These are phyloP conservation scores for Canis aureus DNA, from an alignment of 2,113 vertebrate genomes.

Conservation along the genomic window DNA sequence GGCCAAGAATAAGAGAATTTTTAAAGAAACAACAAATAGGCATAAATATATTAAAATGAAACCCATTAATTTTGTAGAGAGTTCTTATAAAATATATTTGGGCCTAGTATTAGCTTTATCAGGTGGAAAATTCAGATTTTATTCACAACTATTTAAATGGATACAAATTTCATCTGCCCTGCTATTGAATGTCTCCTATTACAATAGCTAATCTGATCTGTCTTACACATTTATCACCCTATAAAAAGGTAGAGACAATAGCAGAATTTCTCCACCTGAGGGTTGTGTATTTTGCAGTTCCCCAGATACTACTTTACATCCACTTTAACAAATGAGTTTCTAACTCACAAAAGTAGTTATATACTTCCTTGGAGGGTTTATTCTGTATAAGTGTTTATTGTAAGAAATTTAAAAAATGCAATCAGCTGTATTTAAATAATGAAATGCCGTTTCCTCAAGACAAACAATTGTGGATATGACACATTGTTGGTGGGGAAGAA, in stretches of 20 bases:
- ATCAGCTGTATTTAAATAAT: conserved; percentile 54
- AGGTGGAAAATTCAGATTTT: not conserved
- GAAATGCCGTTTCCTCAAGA: not conserved
- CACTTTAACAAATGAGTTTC: conserved; percentile 57
- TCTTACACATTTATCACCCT: not conserved
- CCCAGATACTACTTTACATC: conserved; percentile 37
- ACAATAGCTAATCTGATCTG: not conserved
- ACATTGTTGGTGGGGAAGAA: not conserved
- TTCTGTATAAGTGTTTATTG: not conserved
- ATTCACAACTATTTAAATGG: conserved; percentile 4
- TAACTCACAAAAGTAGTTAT: conserved; percentile 50
- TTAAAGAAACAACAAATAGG: not conserved
- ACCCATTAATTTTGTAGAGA: not conserved
- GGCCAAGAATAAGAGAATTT: not conserved
- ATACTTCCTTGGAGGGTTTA: conserved; percentile 51
- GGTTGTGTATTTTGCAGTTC: not conserved
- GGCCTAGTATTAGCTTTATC: not conserved
- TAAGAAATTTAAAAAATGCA: conserved; percentile 20
- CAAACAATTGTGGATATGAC: conserved; percentile 25
- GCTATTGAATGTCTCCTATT: not conserved
- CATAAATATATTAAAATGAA: not conserved
- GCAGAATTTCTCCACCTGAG: not conserved
- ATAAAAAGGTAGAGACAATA: not conserved
- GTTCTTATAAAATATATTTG: not conserved
- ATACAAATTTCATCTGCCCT: not conserved